phyloP scores from a whole-genome alignment of 2,797 vertebrate species.

The Cirrhinus mrigala region DNA sequence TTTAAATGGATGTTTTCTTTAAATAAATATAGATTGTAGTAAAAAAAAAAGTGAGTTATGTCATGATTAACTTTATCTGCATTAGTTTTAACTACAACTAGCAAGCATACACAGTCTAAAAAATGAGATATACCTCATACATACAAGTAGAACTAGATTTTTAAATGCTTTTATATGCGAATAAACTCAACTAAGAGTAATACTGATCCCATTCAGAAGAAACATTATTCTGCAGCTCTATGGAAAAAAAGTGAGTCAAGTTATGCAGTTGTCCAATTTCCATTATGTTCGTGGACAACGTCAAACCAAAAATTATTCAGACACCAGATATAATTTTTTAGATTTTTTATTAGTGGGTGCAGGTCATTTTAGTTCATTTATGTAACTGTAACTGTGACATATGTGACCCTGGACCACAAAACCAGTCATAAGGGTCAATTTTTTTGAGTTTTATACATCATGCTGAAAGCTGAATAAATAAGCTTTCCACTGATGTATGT shows the following conservation, averaged over 20 bases:
- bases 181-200: neutral
- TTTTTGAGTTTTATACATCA: too few species aligned
- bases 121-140: neutral
- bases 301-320: too few species aligned
- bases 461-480: too few species aligned
- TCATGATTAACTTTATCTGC: neutral
- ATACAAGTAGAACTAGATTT: neutral
- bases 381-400: too few species aligned
- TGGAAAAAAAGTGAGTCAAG: neutral
- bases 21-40: conserved; percentile 6
- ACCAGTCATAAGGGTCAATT: too few species aligned
- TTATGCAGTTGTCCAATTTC: neutral
- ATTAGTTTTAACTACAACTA: neutral
- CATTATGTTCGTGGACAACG: neutral
- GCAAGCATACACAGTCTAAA: neutral
- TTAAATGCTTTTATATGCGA: neutral
- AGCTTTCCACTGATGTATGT: too few species aligned
- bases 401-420: too few species aligned
- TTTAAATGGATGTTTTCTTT: neutral
- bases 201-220: neutral
- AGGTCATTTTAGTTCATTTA: too few species aligned
- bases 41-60: neutral
- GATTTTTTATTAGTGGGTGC: too few species aligned
- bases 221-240: neutral
- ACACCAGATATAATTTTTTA: too few species aligned